Percentiles rank a stretch among this genome's conserved stretches.
These are phyloP conservation scores for Cherax quadricarinatus DNA, from an alignment of 1,140 invertebrate species.

Conservation along the genomic window DNA sequence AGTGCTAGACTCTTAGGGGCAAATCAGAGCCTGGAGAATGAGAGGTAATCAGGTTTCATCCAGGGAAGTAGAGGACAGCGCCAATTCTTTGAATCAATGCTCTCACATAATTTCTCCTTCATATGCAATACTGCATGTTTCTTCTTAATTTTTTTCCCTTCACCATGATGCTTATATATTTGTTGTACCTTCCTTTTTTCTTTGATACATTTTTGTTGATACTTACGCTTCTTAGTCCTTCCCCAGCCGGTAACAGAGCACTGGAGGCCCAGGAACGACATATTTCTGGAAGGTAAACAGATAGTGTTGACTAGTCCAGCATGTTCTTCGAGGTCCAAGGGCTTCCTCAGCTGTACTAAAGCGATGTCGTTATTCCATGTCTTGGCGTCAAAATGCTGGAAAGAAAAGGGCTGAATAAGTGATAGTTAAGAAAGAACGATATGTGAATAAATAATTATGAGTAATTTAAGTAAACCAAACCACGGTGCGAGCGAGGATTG, in stretches of 20 bases:
- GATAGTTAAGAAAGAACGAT: background rate
- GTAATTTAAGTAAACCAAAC: background rate
- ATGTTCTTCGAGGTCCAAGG: slow-evolving; percentile 55
- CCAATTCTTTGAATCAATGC: too few relatives aligned
- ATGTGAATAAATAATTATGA: background rate
- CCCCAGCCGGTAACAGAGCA: slow-evolving; percentile 68
- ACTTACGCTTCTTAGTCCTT: slow-evolving; percentile 65
- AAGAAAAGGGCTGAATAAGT: background rate
- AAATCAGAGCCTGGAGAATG: too few relatives aligned
- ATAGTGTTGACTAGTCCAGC: slow-evolving; percentile 66
- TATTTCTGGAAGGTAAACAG: slow-evolving; percentile 60
- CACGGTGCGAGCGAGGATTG: too few relatives aligned
- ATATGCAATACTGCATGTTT: too few relatives aligned
- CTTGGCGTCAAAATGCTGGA: slow-evolving; percentile 48
- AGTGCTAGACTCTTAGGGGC: too few relatives aligned
- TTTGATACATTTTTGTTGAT: background rate
- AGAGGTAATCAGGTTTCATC: too few relatives aligned
- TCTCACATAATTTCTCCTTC: too few relatives aligned
- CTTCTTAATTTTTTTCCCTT: too few relatives aligned
- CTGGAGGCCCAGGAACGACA: slow-evolving; percentile 59
- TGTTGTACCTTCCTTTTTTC: too few relatives aligned
- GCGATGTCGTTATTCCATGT: slow-evolving; percentile 70
- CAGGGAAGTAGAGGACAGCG: too few relatives aligned
- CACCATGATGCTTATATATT: too few relatives aligned
- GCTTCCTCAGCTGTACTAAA: slow-evolving; percentile 50